These are phyloP conservation scores for Ephydatia muelleri DNA, from an alignment of 37 sponge, comb jelly and placozoan species.

Conservation along the genomic window DNA sequence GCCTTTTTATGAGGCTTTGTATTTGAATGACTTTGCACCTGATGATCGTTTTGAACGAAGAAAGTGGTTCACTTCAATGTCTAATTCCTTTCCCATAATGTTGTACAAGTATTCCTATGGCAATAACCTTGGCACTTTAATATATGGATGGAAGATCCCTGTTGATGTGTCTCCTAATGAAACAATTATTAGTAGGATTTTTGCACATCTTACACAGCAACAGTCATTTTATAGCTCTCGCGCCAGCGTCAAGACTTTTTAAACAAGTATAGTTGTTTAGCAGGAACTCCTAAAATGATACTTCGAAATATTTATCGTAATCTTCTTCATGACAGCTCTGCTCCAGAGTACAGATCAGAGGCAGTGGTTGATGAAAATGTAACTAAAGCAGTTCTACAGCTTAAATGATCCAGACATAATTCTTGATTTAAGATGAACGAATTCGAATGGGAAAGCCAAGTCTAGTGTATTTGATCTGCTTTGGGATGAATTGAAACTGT, in stretches of 20 bases:
- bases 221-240: slow-evolving; percentile 18
- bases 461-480: slow-evolving; percentile 7
- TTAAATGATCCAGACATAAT: slow-evolving; percentile 41
- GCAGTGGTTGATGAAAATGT: slow-evolving; percentile 29
- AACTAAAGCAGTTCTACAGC: slow-evolving; percentile 11
- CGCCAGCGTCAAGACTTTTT: slow-evolving; percentile 32
- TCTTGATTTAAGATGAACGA: slow-evolving; percentile 7
- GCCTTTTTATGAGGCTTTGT: slow-evolving; percentile 24
- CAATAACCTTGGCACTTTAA: slow-evolving; percentile 33
- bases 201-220: slow-evolving; percentile 9
- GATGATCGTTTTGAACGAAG: slow-evolving; percentile 23
- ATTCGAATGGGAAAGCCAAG: slow-evolving; percentile 26
- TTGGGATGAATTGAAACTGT: slow-evolving; percentile 14
- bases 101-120: slow-evolving; percentile 46
- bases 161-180: slow-evolving; percentile 7
- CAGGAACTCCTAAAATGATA: slow-evolving; percentile 18
- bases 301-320: slow-evolving; percentile 26
- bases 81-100: slow-evolving; percentile 8
- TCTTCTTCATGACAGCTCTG: slow-evolving; percentile 19
- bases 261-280: slow-evolving; percentile 12
- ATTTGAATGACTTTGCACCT: slow-evolving; percentile 37
- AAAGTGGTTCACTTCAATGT: slow-evolving; percentile 18
- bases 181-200: slow-evolving; percentile 10
- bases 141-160: slow-evolving; percentile 27
- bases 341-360: background rate